Conservation (phyloP, 2,113 vertebrate species). For the Clarias gariepinus region DNA sequence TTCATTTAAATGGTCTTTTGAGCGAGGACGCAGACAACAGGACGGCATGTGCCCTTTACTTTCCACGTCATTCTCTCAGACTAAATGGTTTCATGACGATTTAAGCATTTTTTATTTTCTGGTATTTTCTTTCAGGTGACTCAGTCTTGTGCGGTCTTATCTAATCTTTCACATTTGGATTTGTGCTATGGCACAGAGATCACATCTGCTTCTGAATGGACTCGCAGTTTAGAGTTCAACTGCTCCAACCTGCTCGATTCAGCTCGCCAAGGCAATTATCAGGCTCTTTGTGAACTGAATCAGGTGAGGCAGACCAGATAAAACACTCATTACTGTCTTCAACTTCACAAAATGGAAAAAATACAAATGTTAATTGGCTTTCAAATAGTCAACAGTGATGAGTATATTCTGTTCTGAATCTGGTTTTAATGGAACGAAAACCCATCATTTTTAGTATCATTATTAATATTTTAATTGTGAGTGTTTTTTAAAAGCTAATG, state of each 20-base stretch:
- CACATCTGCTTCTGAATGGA: neutral
- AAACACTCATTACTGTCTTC: neutral
- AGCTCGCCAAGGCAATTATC: conserved; percentile 4
- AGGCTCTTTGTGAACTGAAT: conserved; percentile 8
- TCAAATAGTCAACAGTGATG: neutral
- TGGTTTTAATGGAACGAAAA: neutral
- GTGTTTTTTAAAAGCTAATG: neutral
- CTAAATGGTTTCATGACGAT: neutral
- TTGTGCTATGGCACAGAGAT: neutral
- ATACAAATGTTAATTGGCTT: neutral
- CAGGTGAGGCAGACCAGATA: conserved; percentile 1
- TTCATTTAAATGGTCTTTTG: neutral
- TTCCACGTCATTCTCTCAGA: neutral
- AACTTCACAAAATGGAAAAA: neutral
- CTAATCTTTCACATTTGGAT: neutral
- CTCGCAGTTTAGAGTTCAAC: neutral
- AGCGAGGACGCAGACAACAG: neutral
- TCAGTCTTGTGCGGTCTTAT: neutral
- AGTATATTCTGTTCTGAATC: neutral
- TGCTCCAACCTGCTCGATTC: neutral
- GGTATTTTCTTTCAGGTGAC: neutral
- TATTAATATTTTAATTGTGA: too few relatives aligned
- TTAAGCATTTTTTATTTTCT: neutral
- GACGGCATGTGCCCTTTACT: neutral
- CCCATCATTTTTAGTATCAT: neutral